Base-by-base conservation (phyloP, 2,113 vertebrate species). In the Scopus umbretta region DNA sequence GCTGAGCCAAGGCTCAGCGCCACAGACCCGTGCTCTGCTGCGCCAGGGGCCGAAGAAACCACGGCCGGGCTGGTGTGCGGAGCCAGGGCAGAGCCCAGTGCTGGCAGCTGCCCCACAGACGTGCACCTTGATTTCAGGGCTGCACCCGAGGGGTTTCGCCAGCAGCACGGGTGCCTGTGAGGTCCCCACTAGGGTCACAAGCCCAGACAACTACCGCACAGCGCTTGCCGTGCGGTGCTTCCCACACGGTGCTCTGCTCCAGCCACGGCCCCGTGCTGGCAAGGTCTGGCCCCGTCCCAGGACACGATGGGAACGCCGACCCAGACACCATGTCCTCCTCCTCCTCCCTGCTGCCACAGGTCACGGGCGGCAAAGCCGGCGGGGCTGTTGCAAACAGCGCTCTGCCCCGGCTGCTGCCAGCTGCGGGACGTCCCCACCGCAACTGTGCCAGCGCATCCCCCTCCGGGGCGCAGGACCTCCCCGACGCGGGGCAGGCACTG, bases 401-500 rank as follows among this genome's bases (percentile, higher is more conserved):
- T 80, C 63, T 74, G n/a, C 20, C 53, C 29, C 1, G 3, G 26
- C 25, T 9, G n/a, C 36, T 3, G 2, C 43, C 6, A 6, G 30
- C 80, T 23, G 63, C 0, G 0, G 56, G 32, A 52, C 5, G 2
- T 70, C 40, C 75, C 85, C 68, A 40, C 34, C 7, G 1, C 0
- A 9, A 5, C 50, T 5, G 50, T 11, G 30, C 26, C 68, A 73
- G 38, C 34, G 0, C 5, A 2, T 10, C 26, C 43, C 61, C 47
- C 68, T 12, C 32, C 0, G 1, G 9, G 47, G 22, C 1, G 3
- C 49, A 63, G 75, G 53, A 43, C 43, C 21, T 32, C 58, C 52
- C 81, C 0, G 2, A 19, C 8, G 2, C 3, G 0, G 17, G 3
- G 8, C 2, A 2, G 25, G 16, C 53, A 26, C 68, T 1, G 0